These are phyloP conservation scores for Apis mellifera DNA, from an alignment of 1,140 invertebrate species.

Conservation along the genomic window Amel_HAv3.1 CM009936.2:13398501-13399000, in stretches of 20 bases:
- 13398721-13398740: constrained; percentile 73
- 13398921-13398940: neutral
- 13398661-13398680: constrained; percentile 79
- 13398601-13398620: constrained; percentile 57
- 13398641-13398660: constrained; percentile 65
- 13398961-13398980: too few relatives aligned
- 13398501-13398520: constrained; percentile 66
- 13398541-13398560: constrained; percentile 53
- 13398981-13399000: too few relatives aligned
- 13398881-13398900: neutral
- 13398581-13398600: constrained; percentile 59
- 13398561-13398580: constrained; percentile 56
- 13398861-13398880: neutral
- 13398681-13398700: constrained; percentile 79
- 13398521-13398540: constrained; percentile 62
- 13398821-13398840: constrained; percentile 47
- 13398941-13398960: too few relatives aligned
- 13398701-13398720: constrained; percentile 77
- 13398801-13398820: constrained; percentile 60
- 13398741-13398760: constrained; percentile 71
- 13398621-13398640: constrained; percentile 65
- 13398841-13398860: neutral
- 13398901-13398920: neutral
- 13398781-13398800: constrained; percentile 57
- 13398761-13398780: constrained; percentile 69